A percentile compares a stretch with the other conserved stretches of the same genome.
Evolutionary conservation across 2,113 vertebrate genomes (phyloP).

Genomic region (Oreochromis aureus): DNA sequence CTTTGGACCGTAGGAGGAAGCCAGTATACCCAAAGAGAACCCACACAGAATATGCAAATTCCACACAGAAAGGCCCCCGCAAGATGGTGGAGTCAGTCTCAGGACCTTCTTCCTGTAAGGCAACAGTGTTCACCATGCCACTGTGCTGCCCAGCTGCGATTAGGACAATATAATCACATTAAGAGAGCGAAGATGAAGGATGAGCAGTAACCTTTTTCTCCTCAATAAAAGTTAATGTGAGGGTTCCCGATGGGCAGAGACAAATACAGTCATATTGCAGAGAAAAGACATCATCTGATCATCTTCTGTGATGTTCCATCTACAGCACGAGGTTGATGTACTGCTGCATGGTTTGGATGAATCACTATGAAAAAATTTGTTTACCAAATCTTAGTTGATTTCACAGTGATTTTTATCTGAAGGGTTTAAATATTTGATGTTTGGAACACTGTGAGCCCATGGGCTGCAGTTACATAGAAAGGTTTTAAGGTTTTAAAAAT

Average conservation of each 20-base stretch:
- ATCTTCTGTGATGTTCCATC: not conserved
- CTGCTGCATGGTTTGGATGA: not conserved
- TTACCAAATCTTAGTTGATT: not conserved
- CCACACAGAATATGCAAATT: not conserved
- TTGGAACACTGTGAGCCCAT: not conserved
- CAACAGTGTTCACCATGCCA: not conserved
- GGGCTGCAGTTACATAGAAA: not conserved
- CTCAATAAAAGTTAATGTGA: not conserved
- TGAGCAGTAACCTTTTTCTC: not conserved
- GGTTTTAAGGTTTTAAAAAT: not conserved
- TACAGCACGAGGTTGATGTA: fast-evolving
- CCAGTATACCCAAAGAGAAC: not conserved
- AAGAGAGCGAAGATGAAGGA: not conserved
- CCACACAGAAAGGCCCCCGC: not conserved
- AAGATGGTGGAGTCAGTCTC: not conserved
- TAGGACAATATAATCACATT: not conserved
- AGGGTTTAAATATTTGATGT: not conserved
- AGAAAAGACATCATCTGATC: not conserved
- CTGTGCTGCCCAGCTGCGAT: not conserved
- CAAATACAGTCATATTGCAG: not conserved
- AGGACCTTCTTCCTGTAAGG: not conserved
- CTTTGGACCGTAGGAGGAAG: not conserved
- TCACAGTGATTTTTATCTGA: not conserved
- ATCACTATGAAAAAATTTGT: not conserved
- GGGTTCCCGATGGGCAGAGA: not conserved